phyloP scores from a whole-genome alignment of 2,113 vertebrate species.

The Anhinga anhinga region DNA sequence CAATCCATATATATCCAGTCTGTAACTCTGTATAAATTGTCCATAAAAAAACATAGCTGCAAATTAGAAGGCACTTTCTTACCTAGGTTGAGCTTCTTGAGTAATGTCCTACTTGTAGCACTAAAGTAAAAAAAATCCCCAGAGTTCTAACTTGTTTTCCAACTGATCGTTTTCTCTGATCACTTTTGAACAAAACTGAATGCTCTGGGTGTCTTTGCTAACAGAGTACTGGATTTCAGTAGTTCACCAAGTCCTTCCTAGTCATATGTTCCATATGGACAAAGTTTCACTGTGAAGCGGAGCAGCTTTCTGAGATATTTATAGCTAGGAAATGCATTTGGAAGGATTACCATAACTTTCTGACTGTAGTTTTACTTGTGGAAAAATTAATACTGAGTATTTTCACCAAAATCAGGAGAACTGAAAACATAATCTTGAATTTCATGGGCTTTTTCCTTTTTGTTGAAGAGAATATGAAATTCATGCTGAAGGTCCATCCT shows the following conservation, averaged over 20 bases:
- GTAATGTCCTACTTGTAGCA: background rate
- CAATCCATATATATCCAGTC: background rate
- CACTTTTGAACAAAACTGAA: background rate
- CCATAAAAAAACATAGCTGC: background rate
- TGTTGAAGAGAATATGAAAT: background rate
- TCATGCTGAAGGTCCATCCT: background rate
- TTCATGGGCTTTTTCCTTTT: background rate
- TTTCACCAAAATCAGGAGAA: conserved; percentile 35
- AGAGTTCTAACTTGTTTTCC: background rate
- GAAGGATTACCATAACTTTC: conserved; percentile 32
- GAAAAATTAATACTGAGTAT: conserved; percentile 34
- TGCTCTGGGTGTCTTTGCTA: background rate
- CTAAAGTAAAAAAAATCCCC: background rate
- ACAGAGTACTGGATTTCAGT: conserved; percentile 4
- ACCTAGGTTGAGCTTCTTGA: background rate
- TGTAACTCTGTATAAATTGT: background rate
- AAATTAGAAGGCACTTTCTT: background rate
- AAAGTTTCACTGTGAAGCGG: conserved; percentile 32
- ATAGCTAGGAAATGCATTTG: conserved; percentile 46
- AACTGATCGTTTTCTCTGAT: background rate
- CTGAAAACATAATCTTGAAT: conserved; percentile 12
- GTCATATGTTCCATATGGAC: conserved; percentile 57
- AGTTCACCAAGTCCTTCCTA: conserved; percentile 44
- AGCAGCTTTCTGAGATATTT: conserved; percentile 49
- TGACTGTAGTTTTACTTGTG: conserved; percentile 40